These are phyloP conservation scores for Nicator chloris DNA, from an alignment of 2,113 vertebrate species.

Conservation along the genomic window DNA sequence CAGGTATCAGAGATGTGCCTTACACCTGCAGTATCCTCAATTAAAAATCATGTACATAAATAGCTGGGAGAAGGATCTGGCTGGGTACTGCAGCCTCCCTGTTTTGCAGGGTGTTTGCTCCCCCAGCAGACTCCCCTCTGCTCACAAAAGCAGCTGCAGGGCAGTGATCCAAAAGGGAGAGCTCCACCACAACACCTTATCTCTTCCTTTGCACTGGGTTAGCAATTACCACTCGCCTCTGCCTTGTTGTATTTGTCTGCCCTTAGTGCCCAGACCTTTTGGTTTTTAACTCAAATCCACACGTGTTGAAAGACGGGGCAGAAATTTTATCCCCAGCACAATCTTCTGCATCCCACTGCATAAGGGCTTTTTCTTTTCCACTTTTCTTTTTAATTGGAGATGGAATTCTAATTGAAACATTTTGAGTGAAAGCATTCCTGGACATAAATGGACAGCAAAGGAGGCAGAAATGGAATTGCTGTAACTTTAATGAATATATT, in stretches of 20 bases:
- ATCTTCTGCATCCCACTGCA: not conserved
- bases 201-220: not conserved
- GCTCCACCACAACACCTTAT: not conserved
- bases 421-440: constrained; percentile 41
- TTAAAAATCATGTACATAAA: not conserved
- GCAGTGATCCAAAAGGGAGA: not conserved
- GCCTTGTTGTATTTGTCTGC: not conserved
- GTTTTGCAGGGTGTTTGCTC: not conserved
- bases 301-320: not conserved
- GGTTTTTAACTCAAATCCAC: not conserved
- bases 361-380: not conserved
- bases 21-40: not conserved
- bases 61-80: not conserved
- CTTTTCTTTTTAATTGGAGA: constrained; percentile 31
- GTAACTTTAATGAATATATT: constrained; percentile 57
- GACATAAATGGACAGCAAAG: constrained; percentile 20
- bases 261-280: not conserved
- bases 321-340: not conserved
- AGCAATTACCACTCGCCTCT: not conserved
- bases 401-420: constrained; percentile 31
- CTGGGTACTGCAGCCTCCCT: not conserved
- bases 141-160: not conserved
- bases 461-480: constrained; percentile 34
- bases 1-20: not conserved
- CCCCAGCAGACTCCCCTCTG: not conserved